Evolutionary conservation across 2,888 invertebrate species (phyloP), one percentile per base, ranked within the genome.

Genomic region (Eupithecia subfuscata): DNA sequence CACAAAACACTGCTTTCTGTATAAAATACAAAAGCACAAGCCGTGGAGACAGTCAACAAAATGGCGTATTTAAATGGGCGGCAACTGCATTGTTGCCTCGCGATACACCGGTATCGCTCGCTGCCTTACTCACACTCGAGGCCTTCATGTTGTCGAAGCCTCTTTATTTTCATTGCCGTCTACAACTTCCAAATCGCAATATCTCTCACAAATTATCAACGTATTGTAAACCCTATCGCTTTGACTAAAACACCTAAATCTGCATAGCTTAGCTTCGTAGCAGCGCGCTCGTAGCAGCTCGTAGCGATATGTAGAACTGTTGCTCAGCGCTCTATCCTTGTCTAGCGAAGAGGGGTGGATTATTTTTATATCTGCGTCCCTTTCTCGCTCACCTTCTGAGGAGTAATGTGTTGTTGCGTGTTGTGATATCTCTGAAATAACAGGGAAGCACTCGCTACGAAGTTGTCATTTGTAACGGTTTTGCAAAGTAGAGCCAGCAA

Each of bases 381-480:
- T 84, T 87, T 94, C 90, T 77, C 84, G 82, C 92, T 85, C 87
- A 85, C 88, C 89, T 91, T 89, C 90, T 91, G 89, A 93, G 94
- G 91, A 94, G 93, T 94, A 94, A 94, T 93, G 92, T 94, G 94
- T 95, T 95, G 92, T 95, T 94, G 93, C 91, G 94, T 95, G 95
- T 95, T 95, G 95, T 95, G 95, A 95, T 95, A 95, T 95, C 95
- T 95, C 91, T 91, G 91, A 94, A 95, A 95, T 95, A 95, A 95
- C 95, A 95, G 95, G 93, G 95, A 94, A 95, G 94, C 94, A 93
- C 94, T 95, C 93, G 91, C 91, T 92, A 90, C 92, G 90, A 92
- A 95, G 93, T 95, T 95, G 95, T 95, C 94, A 95, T 95, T 95
- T 95, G 93, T 93, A 95, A 93, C 93, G 91, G 93, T 94, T 94